Conservation (phyloP, 2,888 invertebrate genomes). For the Toxonevra muliebris region DNA sequence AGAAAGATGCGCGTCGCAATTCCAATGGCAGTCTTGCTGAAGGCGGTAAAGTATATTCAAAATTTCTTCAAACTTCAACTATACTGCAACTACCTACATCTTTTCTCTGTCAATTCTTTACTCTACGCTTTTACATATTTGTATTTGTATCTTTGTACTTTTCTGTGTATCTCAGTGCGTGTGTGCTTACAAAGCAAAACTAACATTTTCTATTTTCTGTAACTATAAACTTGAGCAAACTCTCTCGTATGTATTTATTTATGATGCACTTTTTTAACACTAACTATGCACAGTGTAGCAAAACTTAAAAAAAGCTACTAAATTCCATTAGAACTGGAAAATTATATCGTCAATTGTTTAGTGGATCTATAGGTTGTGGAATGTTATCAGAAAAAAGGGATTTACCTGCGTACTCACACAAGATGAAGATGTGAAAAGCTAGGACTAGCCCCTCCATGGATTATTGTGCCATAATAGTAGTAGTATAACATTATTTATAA, state of each 20-base stretch:
- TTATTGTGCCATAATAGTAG: too few species aligned
- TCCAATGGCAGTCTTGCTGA: slow-evolving; percentile 56
- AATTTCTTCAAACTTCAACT: slow-evolving; percentile 13
- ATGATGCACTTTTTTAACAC: slow-evolving; percentile 1
- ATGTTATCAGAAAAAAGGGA: too few species aligned
- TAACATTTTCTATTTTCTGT: slow-evolving; percentile 7
- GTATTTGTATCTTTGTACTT: background rate
- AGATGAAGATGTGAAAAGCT: too few species aligned
- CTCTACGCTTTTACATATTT: background rate
- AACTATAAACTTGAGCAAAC: background rate
- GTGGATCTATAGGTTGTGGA: too few species aligned
- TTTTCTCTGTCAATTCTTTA: background rate
- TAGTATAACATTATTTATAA: too few species aligned
- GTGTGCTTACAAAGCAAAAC: slow-evolving; percentile 10
- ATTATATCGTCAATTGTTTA: too few species aligned
- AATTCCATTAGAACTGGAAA: too few species aligned
- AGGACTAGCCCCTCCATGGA: too few species aligned
- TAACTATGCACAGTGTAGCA: background rate
- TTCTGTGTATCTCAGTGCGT: slow-evolving; percentile 7
- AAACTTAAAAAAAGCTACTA: too few species aligned
- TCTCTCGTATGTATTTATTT: background rate
- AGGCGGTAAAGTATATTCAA: slow-evolving; percentile 59
- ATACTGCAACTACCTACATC: slow-evolving; percentile 12
- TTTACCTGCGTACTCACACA: too few species aligned
- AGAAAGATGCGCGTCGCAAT: slow-evolving; percentile 50